Base-by-base conservation (phyloP, 2,888 invertebrate genomes). In the Euclidia mi region DNA sequence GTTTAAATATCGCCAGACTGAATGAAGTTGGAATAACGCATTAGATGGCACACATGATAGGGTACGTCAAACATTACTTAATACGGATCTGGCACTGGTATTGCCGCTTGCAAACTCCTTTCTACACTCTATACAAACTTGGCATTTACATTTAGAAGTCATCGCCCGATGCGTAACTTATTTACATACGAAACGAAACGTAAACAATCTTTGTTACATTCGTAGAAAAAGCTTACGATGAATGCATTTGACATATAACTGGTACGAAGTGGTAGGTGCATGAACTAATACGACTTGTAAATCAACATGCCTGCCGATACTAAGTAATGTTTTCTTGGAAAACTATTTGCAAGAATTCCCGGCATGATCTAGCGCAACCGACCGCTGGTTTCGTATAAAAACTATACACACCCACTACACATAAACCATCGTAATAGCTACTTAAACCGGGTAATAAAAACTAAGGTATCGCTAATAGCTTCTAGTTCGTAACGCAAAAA, bases 271-370 rank as follows among this genome's bases (percentile, higher is more conserved):
- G 53, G 43, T 43, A 51, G 57, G 40, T 44, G 47, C 52, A 60
- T 55, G 55, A 65, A 52, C 60, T 59, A 65, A 67, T 59, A 59
- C 45, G 44, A 64, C 49, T 70, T 64, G 59, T 62, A 66, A 61
- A 69, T 68, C 65, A 60, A 71, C 70, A 70, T 71, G 65, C 20
- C 45, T 44, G 29, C 29, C 55, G 44, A 50, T 60, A 62, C 60
- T 52, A 18, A 55, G 64, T 71, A 67, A 78, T 70, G 65, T 67
- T 68, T 68, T 67, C 65, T 55, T 28, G 42, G 70, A 67, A 74
- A 75, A 60, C 68, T 69, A 79, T 77, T 84, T 78, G 78, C 77
- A 71, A 75, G 79, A 81, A 88, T 86, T 83, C 81, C 75, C 67
- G 74, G 66, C 80, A 71, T 73, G 82, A 82, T 83, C 76, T 79